Evolutionary conservation across 2,888 invertebrate genomes (phyloP).

Genomic region (Geotrupes spiniger): DNA sequence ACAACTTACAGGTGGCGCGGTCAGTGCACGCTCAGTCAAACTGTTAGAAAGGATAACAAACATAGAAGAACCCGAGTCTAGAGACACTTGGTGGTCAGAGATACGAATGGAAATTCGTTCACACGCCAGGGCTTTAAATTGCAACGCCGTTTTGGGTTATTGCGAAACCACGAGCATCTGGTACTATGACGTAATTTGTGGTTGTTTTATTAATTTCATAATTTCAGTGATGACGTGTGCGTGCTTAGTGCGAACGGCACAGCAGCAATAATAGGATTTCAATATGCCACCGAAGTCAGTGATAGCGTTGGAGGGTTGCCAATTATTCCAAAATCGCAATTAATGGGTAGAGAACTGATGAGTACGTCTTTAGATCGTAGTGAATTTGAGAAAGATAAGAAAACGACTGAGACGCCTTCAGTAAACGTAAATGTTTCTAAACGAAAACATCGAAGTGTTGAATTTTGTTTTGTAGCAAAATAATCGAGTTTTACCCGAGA

Average conservation of each 20-base stretch:
- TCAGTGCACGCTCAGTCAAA: conserved; percentile 81
- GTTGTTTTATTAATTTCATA: conserved; percentile 5
- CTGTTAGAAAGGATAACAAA: conserved; percentile 77
- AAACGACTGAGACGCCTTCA: conserved; percentile 10
- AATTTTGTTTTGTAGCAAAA: no score
- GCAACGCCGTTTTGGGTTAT: conserved; percentile 93
- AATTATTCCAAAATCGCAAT: conserved; percentile 30
- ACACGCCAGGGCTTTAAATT: conserved; percentile 87
- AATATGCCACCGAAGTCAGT: conserved; percentile 47
- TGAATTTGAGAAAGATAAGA: conserved; percentile 52
- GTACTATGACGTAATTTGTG: conserved; percentile 50
- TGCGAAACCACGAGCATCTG: conserved; percentile 90
- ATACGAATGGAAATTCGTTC: conserved; percentile 92
- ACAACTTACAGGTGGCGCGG: conserved; percentile 67
- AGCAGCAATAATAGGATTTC: conserved; percentile 76
- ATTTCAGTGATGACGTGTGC: conserved; percentile 86
- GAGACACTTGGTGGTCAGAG: conserved; percentile 97
- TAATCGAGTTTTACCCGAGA: conserved; percentile 40
- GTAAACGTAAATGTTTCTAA: no score
- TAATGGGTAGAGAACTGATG: conserved; percentile 43
- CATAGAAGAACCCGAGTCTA: conserved; percentile 84
- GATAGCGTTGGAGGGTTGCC: conserved; percentile 36
- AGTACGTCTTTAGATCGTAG: conserved; percentile 55
- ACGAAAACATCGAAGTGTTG: no score
- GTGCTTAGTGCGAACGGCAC: conserved; percentile 92